phyloP scores from a whole-genome alignment of 2,797 vertebrate genomes.

The Pogonophryne albipinna region DNA sequence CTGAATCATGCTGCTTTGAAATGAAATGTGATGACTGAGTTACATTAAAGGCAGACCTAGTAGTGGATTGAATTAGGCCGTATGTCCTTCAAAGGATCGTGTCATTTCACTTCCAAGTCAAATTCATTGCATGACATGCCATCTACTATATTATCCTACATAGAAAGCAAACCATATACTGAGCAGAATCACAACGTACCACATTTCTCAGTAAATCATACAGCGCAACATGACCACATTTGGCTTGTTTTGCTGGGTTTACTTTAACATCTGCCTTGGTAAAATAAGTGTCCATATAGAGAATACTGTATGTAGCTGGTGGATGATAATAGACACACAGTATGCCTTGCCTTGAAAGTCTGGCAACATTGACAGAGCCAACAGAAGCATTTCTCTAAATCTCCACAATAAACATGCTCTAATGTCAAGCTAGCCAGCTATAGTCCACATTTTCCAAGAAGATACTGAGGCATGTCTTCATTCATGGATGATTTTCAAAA shows the following conservation, averaged over 20 bases:
- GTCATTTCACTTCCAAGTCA: constrained; percentile 30
- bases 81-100: constrained; percentile 39
- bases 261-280: constrained; percentile 27
- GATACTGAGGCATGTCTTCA: constrained; percentile 58
- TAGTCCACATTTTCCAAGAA: constrained; percentile 64
- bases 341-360: constrained; percentile 41
- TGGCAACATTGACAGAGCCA: constrained; percentile 47
- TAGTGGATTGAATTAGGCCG: constrained; percentile 45
- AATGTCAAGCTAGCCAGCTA: constrained; percentile 53
- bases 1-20: constrained; percentile 47
- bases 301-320: constrained; percentile 9
- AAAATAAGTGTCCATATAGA: constrained; percentile 28
- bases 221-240: constrained; percentile 1
- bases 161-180: not conserved
- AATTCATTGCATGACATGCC: constrained; percentile 14
- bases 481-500: constrained; percentile 59
- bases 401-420: constrained; percentile 63
- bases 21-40: constrained; percentile 55
- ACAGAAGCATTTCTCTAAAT: constrained; percentile 66
- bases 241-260: constrained; percentile 11
- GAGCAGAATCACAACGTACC: not conserved
- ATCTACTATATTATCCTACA: constrained; percentile 9
- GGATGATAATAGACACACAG: constrained; percentile 12
- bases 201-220: constrained; percentile 3
- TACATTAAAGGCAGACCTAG: constrained; percentile 37